These are phyloP conservation scores for Astropecten irregularis DNA, from an alignment of 53 echinoderm and acorn worm genomes.

Conservation along the genomic window DNA sequence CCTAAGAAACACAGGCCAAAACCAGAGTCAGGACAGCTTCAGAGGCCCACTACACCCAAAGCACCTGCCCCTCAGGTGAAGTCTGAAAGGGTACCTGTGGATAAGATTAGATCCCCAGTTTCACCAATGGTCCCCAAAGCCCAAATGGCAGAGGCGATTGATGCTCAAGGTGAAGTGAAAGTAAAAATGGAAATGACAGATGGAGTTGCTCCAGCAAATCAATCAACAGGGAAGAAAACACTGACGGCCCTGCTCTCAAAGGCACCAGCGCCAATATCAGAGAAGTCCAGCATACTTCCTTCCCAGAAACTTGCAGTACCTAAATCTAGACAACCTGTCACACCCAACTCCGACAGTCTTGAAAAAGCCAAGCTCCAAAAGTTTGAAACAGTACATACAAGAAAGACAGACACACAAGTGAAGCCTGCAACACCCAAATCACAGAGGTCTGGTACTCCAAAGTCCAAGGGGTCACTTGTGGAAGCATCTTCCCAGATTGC, in stretches of 20 bases:
- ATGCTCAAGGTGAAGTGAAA: neutral
- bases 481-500: neutral
- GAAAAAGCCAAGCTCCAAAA: slow-evolving; percentile 17
- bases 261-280: neutral
- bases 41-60: slow-evolving; percentile 15
- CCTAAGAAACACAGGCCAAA: slow-evolving; percentile 1
- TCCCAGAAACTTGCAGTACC: neutral
- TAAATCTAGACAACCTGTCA: slow-evolving; percentile 9
- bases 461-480: slow-evolving; percentile 6
- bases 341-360: neutral
- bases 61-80: slow-evolving; percentile 12
- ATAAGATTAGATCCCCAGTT: neutral
- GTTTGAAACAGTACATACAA: neutral
- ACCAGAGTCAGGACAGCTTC: neutral
- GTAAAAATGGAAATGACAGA: neutral
- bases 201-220: neutral
- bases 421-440: slow-evolving; percentile 24
- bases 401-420: slow-evolving; percentile 5
- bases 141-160: neutral
- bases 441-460: neutral
- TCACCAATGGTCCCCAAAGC: neutral
- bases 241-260: slow-evolving; percentile 24
- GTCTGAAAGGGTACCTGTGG: neutral
- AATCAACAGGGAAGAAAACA: neutral
- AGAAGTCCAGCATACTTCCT: neutral